These are phyloP conservation scores for Hycleus phaleratus DNA, from an alignment of 1,140 invertebrate genomes.

Conservation along the genomic window DNA sequence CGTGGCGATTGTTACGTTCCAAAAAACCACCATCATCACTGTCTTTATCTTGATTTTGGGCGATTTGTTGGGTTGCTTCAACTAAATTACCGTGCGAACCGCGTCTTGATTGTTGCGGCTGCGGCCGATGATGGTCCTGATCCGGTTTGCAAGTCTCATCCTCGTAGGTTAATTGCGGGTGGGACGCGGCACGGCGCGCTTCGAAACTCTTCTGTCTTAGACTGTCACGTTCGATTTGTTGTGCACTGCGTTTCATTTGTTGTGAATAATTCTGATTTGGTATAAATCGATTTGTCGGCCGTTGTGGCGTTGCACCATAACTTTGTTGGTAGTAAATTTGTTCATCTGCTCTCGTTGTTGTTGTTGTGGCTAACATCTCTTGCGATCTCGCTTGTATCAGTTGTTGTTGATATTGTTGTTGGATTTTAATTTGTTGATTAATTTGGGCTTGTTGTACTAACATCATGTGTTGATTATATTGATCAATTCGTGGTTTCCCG, in stretches of 20 bases:
- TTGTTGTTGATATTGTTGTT: constrained; percentile 40
- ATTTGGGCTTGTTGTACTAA: constrained; percentile 35
- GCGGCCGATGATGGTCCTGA: constrained; percentile 34
- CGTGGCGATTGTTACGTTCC: constrained; percentile 17
- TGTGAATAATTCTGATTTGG: not conserved
- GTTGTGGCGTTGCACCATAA: constrained; percentile 15
- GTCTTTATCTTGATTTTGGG: constrained; percentile 43
- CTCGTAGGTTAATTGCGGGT: constrained; percentile 56
- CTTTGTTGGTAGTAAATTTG: constrained; percentile 35
- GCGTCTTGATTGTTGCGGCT: constrained; percentile 42
- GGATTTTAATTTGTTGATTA: constrained; percentile 38
- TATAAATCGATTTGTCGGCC: constrained; percentile 3
- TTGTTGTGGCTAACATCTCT: constrained; percentile 42
- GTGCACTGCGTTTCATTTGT: constrained; percentile 43
- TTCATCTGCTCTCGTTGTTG: constrained; percentile 36
- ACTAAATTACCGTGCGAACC: constrained; percentile 51
- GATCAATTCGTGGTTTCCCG: constrained; percentile 49
- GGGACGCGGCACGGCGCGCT: constrained; percentile 51
- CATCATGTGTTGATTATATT: constrained; percentile 49
- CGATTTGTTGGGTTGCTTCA: constrained; percentile 36
- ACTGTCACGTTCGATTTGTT: constrained; percentile 51
- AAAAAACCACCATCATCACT: constrained; percentile 53
- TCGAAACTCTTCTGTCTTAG: constrained; percentile 47
- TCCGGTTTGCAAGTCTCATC: constrained; percentile 37
- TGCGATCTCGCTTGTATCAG: constrained; percentile 46